These are phyloP conservation scores for Agelastica alni DNA, from an alignment of 2,888 invertebrate genomes.

Conservation along the genomic window DNA sequence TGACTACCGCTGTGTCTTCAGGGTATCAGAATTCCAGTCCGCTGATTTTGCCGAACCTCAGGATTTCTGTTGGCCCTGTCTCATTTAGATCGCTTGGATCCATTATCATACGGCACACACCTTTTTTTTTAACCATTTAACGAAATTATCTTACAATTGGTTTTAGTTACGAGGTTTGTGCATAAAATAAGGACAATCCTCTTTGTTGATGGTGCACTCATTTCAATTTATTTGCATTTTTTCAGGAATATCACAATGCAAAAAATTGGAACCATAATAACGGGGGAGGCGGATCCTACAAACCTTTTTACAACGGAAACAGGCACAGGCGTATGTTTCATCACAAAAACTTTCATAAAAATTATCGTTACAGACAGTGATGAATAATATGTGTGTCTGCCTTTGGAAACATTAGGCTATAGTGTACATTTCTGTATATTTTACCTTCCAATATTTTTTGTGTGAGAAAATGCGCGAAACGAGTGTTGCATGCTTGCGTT, in stretches of 20 bases:
- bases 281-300: constrained; percentile 42
- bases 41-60: too few relatives aligned
- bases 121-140: too few relatives aligned
- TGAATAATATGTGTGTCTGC: constrained; percentile 22
- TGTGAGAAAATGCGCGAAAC: constrained; percentile 11
- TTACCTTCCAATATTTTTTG: constrained; percentile 20
- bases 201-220: too few relatives aligned
- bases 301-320: constrained; percentile 48
- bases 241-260: constrained; percentile 58
- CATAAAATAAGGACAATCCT: too few relatives aligned
- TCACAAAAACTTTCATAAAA: constrained; percentile 53
- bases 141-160: too few relatives aligned
- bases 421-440: constrained; percentile 35
- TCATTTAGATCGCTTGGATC: too few relatives aligned
- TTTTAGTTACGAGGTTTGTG: too few relatives aligned
- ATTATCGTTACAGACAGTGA: constrained; percentile 53
- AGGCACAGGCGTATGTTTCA: constrained; percentile 51
- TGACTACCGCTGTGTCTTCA: too few relatives aligned
- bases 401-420: constrained; percentile 13
- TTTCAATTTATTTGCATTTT: too few relatives aligned
- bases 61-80: too few relatives aligned
- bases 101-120: too few relatives aligned
- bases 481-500: constrained; percentile 3
- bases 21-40: too few relatives aligned
- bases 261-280: constrained; percentile 56